Evolutionary conservation across 2,113 vertebrate genomes (phyloP).

Genomic region (Alexandromys fortis): DNA sequence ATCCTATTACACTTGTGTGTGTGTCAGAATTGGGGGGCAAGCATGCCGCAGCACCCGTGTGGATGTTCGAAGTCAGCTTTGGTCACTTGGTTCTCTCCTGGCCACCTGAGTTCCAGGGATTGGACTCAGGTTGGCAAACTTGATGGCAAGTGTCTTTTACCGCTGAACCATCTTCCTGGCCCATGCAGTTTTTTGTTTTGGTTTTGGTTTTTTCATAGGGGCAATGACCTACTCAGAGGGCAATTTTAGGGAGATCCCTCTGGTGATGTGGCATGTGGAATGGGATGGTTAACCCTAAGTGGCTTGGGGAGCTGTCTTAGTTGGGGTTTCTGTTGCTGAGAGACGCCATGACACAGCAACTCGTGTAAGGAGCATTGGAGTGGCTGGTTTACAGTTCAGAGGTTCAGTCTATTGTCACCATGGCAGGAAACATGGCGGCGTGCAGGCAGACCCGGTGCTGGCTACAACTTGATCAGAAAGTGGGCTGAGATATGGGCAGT

Average conservation of each 20-base stretch:
- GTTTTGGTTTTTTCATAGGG: background rate
- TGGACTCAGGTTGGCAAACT: too few species aligned
- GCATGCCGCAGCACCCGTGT: background rate
- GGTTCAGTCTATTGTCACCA: background rate
- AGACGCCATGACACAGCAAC: background rate
- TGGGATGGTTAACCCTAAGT: background rate
- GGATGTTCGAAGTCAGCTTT: background rate
- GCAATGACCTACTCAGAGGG: background rate
- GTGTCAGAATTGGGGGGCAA: background rate
- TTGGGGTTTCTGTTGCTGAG: background rate
- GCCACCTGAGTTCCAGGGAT: background rate
- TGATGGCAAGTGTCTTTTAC: background rate
- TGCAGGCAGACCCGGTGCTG: background rate
- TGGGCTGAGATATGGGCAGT: background rate
- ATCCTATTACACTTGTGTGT: background rate
- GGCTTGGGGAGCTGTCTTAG: background rate
- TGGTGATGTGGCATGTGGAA: background rate
- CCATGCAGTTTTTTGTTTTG: background rate
- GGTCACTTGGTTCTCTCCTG: background rate
- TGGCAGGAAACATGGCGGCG: background rate
- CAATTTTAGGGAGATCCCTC: slow-evolving; percentile 8
- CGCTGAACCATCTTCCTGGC: background rate
- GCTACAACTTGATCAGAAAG: background rate
- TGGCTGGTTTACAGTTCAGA: background rate
- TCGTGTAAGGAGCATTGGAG: background rate